Evolutionary conservation across 2,113 vertebrate species (phyloP).

Genomic region (Gadus macrocephalus): DNA sequence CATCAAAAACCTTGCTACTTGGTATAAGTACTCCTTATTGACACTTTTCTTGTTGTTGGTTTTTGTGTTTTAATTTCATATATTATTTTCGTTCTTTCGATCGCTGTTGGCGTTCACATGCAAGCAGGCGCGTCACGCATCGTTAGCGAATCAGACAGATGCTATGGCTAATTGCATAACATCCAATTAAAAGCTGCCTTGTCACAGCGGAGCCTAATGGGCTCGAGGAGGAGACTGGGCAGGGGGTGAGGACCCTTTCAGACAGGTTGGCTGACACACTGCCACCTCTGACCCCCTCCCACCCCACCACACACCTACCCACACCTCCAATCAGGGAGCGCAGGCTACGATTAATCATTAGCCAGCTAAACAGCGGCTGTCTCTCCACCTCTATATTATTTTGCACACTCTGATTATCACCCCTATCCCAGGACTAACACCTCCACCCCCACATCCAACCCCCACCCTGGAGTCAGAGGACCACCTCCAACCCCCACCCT

Average conservation of each 20-base stretch:
- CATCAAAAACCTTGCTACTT: background rate
- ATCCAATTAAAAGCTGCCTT: conserved; percentile 50
- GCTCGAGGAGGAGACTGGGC: conserved; percentile 28
- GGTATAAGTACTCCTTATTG: background rate
- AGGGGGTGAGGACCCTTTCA: conserved; percentile 49
- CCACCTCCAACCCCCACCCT: background rate
- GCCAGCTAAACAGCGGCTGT: conserved; percentile 42
- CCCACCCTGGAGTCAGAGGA: background rate
- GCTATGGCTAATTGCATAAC: conserved; percentile 31
- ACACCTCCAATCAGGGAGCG: conserved; percentile 56
- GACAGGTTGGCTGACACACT: conserved; percentile 60
- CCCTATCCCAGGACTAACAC: background rate
- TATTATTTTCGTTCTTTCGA: background rate
- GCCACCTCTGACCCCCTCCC: conserved; percentile 48
- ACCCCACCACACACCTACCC: conserved; percentile 30
- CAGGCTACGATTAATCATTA: conserved; percentile 56
- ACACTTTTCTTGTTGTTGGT: too few species aligned
- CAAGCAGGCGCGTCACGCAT: too few species aligned
- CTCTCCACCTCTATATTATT: conserved; percentile 42
- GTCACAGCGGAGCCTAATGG: conserved; percentile 42
- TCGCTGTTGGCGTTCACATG: background rate
- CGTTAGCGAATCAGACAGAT: too few species aligned
- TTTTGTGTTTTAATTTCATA: background rate
- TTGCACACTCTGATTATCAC: conserved; percentile 5
- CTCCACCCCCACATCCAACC: background rate